phyloP scores from a whole-genome alignment of 2,113 vertebrate species.

The Diadophis punctatus region DNA sequence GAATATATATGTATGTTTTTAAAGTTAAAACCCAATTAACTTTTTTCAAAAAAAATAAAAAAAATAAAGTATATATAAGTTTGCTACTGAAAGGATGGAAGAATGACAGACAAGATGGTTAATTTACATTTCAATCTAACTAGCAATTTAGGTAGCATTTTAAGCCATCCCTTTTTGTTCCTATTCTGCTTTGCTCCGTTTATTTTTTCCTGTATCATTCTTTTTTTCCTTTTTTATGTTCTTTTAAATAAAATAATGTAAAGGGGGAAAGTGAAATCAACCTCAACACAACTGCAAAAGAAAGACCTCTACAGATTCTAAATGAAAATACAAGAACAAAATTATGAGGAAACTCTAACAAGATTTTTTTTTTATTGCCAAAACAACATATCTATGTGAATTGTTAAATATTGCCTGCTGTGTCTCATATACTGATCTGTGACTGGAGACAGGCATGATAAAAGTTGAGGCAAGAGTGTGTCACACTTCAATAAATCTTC shows the following conservation, averaged over 20 bases:
- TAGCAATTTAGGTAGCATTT: not conserved
- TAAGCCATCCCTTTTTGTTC: not conserved
- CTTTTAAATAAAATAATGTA: not conserved
- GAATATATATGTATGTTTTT: too few relatives aligned
- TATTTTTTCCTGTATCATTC: not conserved
- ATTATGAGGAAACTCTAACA: not conserved
- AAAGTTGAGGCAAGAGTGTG: not conserved
- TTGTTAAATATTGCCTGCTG: not conserved
- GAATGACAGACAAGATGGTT: not conserved
- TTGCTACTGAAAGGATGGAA: not conserved
- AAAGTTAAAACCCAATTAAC: too few relatives aligned
- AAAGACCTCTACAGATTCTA: not conserved
- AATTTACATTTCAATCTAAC: not conserved
- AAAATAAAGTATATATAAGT: too few relatives aligned
- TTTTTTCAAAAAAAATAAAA: too few relatives aligned
- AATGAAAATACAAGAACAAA: not conserved
- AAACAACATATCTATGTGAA: not conserved
- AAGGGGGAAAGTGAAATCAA: not conserved
- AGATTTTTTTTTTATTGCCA: not conserved
- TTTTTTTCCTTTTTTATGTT: not conserved
- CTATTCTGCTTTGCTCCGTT: not conserved
- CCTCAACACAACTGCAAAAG: not conserved
- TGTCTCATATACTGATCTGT: not conserved
- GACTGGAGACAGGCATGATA: not conserved
- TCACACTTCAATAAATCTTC: not conserved